Percentiles rank a stretch among this genome's conserved stretches.
phyloP scores from a whole-genome alignment of 2,888 invertebrate species.

The Trachelus tabidus region DNA sequence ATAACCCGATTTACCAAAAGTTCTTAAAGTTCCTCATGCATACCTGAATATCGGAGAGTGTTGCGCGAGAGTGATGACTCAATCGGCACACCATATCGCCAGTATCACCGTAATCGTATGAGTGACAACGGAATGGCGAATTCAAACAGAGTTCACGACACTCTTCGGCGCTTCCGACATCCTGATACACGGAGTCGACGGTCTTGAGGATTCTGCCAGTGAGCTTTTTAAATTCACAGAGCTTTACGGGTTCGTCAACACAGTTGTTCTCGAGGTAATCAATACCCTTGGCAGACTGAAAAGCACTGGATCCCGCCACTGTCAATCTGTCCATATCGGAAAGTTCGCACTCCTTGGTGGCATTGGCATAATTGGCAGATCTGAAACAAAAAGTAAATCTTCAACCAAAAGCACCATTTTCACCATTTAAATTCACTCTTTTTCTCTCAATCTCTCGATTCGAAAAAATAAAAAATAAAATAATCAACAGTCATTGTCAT shows the following conservation, averaged over 20 bases:
- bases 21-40: conserved; percentile 28
- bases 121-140: conserved; percentile 89
- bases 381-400: conserved; percentile 68
- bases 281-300: conserved; percentile 72
- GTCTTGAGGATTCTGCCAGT: conserved; percentile 91
- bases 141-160: conserved; percentile 89
- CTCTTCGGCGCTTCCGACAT: conserved; percentile 87
- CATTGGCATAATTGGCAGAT: conserved; percentile 91
- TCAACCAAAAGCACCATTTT: not conserved
- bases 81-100: conserved; percentile 93
- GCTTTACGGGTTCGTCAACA: conserved; percentile 92
- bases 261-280: conserved; percentile 95
- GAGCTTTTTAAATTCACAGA: conserved; percentile 93
- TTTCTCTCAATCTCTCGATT: not conserved
- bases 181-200: conserved; percentile 92
- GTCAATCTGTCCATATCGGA: conserved; percentile 94
- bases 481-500: too few species aligned
- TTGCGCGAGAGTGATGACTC: conserved; percentile 90
- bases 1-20: not conserved
- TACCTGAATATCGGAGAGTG: conserved; percentile 88
- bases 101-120: conserved; percentile 93
- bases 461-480: too few species aligned
- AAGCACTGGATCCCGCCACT: conserved; percentile 83
- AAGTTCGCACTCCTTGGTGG: conserved; percentile 85
- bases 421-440: not conserved